Evolutionary conservation across 2,113 vertebrate species (phyloP), one percentile per base, ranked within the genome.

Genomic region (Aviceda subcristata): DNA sequence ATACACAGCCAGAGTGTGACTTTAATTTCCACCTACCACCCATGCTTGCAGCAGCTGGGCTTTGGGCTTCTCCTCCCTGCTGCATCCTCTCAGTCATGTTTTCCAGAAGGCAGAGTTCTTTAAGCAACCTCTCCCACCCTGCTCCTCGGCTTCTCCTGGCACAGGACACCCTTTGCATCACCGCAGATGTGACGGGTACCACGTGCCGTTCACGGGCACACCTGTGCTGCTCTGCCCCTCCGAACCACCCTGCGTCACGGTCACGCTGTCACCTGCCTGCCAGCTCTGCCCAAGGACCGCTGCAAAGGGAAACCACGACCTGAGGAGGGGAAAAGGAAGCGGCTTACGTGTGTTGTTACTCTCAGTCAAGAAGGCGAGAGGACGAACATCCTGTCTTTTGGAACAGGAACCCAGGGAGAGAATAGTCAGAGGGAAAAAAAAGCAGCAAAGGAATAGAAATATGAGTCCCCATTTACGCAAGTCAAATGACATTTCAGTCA

Each of bases 311-410:
- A 95, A 78, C 56, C 63, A 24, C 0, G 3, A 32, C 36, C 69
- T 30, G 36, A 89, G 76, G 57, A 59, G 81, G 67, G 46, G 48
- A 59, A 89, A 92, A 94, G 95, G 95, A 96, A 96, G 88, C 1
- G 0, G 68, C 78, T 86, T 79, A 84, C 2, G 4, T 57, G 38
- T 24, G 50, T 19, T 75, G 57, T 10, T 91, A 76, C 53, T 66
- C 62, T 56, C 83, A 59, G 56, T 38, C 6, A n/a, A 91, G 88
- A 74, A 71, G 51, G 74, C 8, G 0, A 57, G 62, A 96, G 50
- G 68, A 95, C 1, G 3, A 97, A 97, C 75, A 94, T 96, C 90
- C 96, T 96, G 92, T 81, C 17, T 30, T 83, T 77, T 67, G 79
- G 75, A 94, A 96, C 93, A 96, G 85, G 86, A 95, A 93, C 76